phyloP scores from a whole-genome alignment of 2,113 vertebrate genomes.

The human (Homo sapiens) region DNA sequence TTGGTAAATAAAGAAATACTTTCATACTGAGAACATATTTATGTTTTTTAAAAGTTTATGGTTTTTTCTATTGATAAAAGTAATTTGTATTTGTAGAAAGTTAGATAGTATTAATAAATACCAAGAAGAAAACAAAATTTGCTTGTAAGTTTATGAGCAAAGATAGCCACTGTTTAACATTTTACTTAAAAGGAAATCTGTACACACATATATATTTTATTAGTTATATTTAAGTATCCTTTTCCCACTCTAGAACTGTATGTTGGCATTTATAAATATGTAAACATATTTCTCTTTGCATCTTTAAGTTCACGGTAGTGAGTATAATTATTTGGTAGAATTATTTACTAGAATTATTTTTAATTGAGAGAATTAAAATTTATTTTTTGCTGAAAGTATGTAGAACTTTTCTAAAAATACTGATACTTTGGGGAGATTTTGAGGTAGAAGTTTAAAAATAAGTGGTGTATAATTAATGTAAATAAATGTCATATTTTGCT shows the following conservation, averaged over 20 bases:
- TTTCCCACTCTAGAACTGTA: neutral
- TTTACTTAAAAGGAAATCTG: slow-evolving; percentile 15
- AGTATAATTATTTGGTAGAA: slow-evolving; percentile 21
- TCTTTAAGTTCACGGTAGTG: slow-evolving; percentile 13
- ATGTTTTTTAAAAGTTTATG: neutral
- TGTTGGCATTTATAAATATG: neutral
- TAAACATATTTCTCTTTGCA: slow-evolving; percentile 11
- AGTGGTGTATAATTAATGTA: slow-evolving; percentile 56
- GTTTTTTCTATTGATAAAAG: slow-evolving; percentile 1
- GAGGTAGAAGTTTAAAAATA: slow-evolving; percentile 27
- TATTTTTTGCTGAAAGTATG: neutral
- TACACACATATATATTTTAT: neutral
- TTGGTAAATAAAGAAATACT: slow-evolving; percentile 15
- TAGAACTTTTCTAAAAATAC: slow-evolving; percentile 37
- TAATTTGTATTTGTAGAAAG: slow-evolving; percentile 47
- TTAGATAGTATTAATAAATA: slow-evolving; percentile 7
- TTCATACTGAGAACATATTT: slow-evolving; percentile 7
- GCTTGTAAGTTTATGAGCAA: slow-evolving; percentile 16
- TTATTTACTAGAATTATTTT: slow-evolving; percentile 46
- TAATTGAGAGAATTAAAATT: slow-evolving; percentile 34
- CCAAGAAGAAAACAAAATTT: neutral
- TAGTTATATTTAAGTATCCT: slow-evolving; percentile 17
- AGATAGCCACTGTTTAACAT: neutral
- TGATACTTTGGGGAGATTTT: slow-evolving; percentile 29
- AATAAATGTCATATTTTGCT: slow-evolving; percentile 51